Conservation (phyloP, 1,140 invertebrate species). For the Microplitis mediator region DNA sequence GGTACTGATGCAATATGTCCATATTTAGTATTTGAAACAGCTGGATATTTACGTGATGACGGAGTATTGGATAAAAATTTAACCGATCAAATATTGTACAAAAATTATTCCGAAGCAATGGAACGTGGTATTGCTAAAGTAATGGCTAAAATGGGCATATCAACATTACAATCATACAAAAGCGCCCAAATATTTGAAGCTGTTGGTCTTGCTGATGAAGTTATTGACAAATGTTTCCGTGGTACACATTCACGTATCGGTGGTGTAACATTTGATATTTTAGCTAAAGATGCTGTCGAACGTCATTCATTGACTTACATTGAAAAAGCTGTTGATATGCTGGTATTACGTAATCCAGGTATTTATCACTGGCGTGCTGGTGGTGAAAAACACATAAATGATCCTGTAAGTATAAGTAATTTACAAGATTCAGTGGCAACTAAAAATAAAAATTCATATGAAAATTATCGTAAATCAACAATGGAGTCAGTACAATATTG, state of each 20-base stretch:
- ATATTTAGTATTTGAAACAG: conserved; percentile 94
- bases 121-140: conserved; percentile 86
- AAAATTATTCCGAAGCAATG: conserved; percentile 74
- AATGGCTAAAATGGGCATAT: conserved; percentile 99
- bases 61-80: conserved; percentile 77
- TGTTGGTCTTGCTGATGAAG: conserved; percentile 89
- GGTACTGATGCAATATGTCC: conserved; percentile 98
- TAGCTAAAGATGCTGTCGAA: conserved; percentile 87
- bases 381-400: conserved; percentile 98
- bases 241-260: conserved; percentile 95
- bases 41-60: conserved; percentile 80
- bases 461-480: conserved; percentile 85
- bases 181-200: conserved; percentile 99
- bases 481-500: conserved; percentile 87
- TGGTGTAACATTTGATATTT: conserved; percentile 87
- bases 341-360: conserved; percentile 91
- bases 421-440: conserved; percentile 88
- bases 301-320: conserved; percentile 83
- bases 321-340: conserved; percentile 71
- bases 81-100: conserved; percentile 84
- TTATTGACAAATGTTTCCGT: conserved; percentile 93
- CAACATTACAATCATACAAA: conserved; percentile 98
- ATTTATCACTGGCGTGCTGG: conserved; percentile 95
- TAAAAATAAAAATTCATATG: conserved; percentile 85
- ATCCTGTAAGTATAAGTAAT: conserved; percentile 91